Evolutionary conservation across 2,888 invertebrate species (phyloP).

Genomic region (Arctia plantaginis): DNA sequence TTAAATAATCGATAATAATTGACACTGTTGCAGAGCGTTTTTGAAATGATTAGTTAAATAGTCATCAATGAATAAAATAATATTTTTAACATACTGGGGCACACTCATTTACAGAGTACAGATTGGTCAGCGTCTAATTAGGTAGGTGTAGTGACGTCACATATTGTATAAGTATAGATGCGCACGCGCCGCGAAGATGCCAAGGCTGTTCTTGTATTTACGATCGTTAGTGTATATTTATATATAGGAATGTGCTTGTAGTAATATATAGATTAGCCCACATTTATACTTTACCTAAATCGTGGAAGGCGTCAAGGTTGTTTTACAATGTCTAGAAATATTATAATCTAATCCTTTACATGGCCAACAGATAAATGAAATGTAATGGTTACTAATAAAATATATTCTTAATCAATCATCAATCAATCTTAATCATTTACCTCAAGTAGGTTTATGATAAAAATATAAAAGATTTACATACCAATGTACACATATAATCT

Average conservation of each 20-base stretch:
- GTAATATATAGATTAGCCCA: conserved; percentile 26
- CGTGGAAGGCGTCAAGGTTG: conserved; percentile 53
- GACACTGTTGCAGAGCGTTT: neutral
- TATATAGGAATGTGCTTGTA: conserved; percentile 30
- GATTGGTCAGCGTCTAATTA: conserved; percentile 48
- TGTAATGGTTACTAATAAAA: conserved; percentile 10
- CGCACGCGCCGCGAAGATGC: conserved; percentile 60
- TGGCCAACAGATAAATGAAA: conserved; percentile 9
- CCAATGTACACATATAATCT: neutral
- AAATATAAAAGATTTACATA: neutral
- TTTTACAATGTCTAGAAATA: conserved; percentile 12
- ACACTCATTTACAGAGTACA: conserved; percentile 6
- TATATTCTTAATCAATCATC: too few species aligned
- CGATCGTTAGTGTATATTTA: conserved; percentile 31
- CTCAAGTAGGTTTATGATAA: conserved; percentile 5
- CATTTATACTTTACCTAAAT: conserved; percentile 26
- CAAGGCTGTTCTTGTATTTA: conserved; percentile 65
- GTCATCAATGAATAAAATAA: neutral
- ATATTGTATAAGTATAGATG: conserved; percentile 52
- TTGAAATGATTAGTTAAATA: neutral
- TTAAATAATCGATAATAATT: neutral
- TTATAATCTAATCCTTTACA: conserved; percentile 10
- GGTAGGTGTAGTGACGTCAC: conserved; percentile 55
- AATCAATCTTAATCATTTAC: neutral
- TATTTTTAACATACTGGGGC: neutral